Evolutionary conservation across 64 coral and sea anemone genomes (phyloP), one percentile per base, ranked within the genome.

Genomic region (Pocillopora damicornis): DNA sequence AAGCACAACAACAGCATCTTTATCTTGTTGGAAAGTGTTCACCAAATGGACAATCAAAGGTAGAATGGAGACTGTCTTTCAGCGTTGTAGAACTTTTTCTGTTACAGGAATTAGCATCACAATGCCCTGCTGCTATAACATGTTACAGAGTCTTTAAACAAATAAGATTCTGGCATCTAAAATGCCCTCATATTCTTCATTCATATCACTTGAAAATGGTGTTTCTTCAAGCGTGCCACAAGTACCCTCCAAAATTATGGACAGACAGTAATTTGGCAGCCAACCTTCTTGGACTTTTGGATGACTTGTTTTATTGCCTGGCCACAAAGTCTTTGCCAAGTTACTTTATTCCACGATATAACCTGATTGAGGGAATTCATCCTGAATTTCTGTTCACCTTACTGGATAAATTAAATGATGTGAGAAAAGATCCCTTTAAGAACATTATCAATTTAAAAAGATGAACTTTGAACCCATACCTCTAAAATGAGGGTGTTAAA

Each of bases 201-300:
- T 91, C 89, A 7, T 91, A 91, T 77, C 89, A 91, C 73, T 76
- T 91, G 20, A 91, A 91, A 37, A 91, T 91, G 89, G 17, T 91
- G 60, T 91, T 91, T 76, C 76, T 91, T 71, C 60, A 77, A 86
- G 89, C 89, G 10, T 77, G 60, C 56, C 80, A 91, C 42, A 86
- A 9, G 35, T 66, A 65, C 67, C 89, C 89, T 12, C 16, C 35
- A 5, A 66, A 15, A 11, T 16, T 74, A 16, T 91, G 89, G 89
- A 67, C 89, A 75, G 89, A 91, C 13, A 64, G 18, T 59, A 86
- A 85, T 68, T 62, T 91, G 36, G 89, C 89, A 22, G 37, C 61
- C 20, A 77, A 91, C 76, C 71, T 91, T 65, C 73, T 91, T 66
- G 89, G 89, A 61, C 89, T 91, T 67, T 73, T 91, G 73, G 89